phyloP scores from a whole-genome alignment of 2,888 invertebrate genomes.

The Dicyrtomina minuta region DNA sequence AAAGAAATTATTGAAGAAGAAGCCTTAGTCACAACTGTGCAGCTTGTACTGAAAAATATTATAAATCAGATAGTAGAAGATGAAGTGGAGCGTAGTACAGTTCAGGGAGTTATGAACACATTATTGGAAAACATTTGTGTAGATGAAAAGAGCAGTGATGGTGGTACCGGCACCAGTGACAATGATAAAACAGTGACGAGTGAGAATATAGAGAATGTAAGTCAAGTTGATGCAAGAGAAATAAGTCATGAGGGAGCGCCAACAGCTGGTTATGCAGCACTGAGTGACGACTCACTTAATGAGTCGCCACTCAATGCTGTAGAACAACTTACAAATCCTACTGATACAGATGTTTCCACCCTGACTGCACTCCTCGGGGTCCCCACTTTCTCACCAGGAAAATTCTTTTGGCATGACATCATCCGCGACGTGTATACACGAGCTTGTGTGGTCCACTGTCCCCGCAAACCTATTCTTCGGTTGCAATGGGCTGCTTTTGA shows the following conservation, averaged over 20 bases:
- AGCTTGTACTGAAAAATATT: slow-evolving; percentile 33
- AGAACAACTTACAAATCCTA: slow-evolving; percentile 27
- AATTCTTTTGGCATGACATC: slow-evolving; percentile 55
- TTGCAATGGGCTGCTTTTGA: slow-evolving; percentile 63
- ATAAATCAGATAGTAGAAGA: slow-evolving; percentile 41
- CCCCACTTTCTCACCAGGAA: slow-evolving; percentile 46
- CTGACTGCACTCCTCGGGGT: slow-evolving; percentile 45
- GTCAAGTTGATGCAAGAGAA: neutral
- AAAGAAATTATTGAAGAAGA: slow-evolving; percentile 48
- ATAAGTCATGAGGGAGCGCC: neutral
- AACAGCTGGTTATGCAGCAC: slow-evolving; percentile 19
- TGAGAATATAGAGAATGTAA: neutral
- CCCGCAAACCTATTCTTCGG: slow-evolving; percentile 60
- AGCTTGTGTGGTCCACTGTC: slow-evolving; percentile 61
- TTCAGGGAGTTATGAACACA: slow-evolving; percentile 12
- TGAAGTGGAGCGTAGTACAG: slow-evolving; percentile 26
- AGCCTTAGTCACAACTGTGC: slow-evolving; percentile 39
- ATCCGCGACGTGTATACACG: slow-evolving; percentile 60
- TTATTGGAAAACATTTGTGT: slow-evolving; percentile 26
- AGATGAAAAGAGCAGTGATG: neutral
- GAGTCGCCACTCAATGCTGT: slow-evolving; percentile 51
- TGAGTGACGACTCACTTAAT: slow-evolving; percentile 47
- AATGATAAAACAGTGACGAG: neutral
- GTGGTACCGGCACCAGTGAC: neutral
- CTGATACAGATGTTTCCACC: slow-evolving; percentile 32